Conservation (phyloP, 1,140 invertebrate genomes). For the Armadillidium nasatum region DNA sequence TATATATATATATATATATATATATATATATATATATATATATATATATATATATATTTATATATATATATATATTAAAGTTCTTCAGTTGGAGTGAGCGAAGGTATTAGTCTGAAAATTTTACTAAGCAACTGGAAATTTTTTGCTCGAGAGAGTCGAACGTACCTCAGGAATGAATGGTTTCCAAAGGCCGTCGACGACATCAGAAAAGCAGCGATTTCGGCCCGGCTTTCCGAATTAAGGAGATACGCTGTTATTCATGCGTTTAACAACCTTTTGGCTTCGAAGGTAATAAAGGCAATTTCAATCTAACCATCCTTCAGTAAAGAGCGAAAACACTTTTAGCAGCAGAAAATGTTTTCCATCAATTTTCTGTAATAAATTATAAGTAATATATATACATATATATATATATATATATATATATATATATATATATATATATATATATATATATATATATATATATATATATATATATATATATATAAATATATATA, state of each 20-base stretch:
- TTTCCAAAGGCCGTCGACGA: slow-evolving; percentile 19
- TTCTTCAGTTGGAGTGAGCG: background rate
- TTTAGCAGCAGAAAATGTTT: too few species aligned
- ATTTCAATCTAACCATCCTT: too few species aligned
- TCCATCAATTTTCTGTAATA: too few species aligned
- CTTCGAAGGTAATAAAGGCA: slow-evolving; percentile 32
- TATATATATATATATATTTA: background rate
- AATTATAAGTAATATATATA: too few species aligned
- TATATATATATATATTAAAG: background rate
- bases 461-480: too few species aligned
- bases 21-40: slow-evolving; percentile 9
- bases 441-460: too few species aligned
- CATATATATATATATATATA: too few species aligned
- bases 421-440: too few species aligned
- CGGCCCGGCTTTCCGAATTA: background rate
- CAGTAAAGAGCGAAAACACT: too few species aligned
- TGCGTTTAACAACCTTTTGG: slow-evolving; percentile 29
- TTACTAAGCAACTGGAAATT: background rate
- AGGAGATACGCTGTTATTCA: slow-evolving; percentile 24
- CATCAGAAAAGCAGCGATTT: slow-evolving; percentile 17
- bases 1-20: slow-evolving; percentile 11
- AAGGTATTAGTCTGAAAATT: background rate
- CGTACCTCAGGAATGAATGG: slow-evolving; percentile 17
- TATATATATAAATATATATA: too few species aligned
- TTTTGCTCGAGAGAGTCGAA: background rate